Evolutionary conservation across 2,113 vertebrate genomes (phyloP), one percentile per base, ranked within the genome.

Genomic region (Hypocryptadius cinnamomeus): DNA sequence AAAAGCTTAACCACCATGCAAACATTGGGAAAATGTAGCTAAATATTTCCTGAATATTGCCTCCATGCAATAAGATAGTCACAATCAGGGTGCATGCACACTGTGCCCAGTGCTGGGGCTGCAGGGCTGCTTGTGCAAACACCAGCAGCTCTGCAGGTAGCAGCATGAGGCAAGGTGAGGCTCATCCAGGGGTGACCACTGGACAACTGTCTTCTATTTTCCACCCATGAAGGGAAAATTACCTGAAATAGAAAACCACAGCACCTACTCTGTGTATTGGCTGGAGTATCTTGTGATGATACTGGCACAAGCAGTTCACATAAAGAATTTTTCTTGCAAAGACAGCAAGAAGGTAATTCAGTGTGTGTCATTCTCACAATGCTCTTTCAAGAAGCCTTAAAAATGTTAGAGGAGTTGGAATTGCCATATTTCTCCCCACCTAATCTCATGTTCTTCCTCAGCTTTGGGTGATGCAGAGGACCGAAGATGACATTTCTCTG

Each of bases 231-330:
- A 70, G 14, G 23, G 60, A 78, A 78, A 64, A 28, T 25, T 70
- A 59, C 13, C 6, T 37, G 30, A 81, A 86, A 86, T 2, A 2
- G 21, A 16, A 80, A 71, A 68, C 21, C 11, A 60, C 0, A 3
- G 17, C 13, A 47, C 37, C n/a, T 59, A 24, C 6, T 22, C 24
- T 71, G 6, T 64, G 27, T n/a, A 15, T 30, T 89, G 61, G 8
- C 65, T 92, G 63, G 31, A 85, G 8, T 2, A 45, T 8, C 6
- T 45, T 27, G 17, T 48, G n/a, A 28, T 13, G 9, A 14, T 51
- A 39, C 3, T 1, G 5, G 28, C 0, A 0, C 64, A 87, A 69
- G 17, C 0, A 0, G 50, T 57, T 79, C 50, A 50, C 14, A 79
- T 63, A 65, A 85, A 54, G 22, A 27, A 23, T 12, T 85, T 51